Evolutionary conservation across 2,113 vertebrate species (phyloP), one percentile per base, ranked within the genome.

Genomic region (Sebastes schlegelii): DNA sequence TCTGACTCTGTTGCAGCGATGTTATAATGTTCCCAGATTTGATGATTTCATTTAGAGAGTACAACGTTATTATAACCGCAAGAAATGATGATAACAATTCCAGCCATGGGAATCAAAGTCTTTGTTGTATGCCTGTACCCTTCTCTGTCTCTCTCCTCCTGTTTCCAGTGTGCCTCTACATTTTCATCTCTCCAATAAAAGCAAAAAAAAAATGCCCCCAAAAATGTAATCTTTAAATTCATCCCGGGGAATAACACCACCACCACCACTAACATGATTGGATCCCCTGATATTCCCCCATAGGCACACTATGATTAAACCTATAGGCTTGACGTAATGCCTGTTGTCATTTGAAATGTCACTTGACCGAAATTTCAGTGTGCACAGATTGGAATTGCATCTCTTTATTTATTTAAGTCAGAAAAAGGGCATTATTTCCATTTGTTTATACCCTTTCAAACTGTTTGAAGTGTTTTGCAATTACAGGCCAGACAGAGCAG

Each of bases 401-500:
- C 14, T 72, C 34, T 71, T 80, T 82, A 84, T 86, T 86, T 80
- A 52, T 87, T 81, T 71, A 76, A 72, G 57, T 74, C 9, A 48
- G 19, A 72, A 77, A 85, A 74, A 34, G 12, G 23, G 63, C 52
- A 81, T 84, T 71, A 74, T 83, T 89, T 90, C 60, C 72, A 85
- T 87, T 90, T 86, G 80, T 88, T 91, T 86, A 77, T 82, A 76
- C 34, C 65, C 69, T 90, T 89, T 89, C 83, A 89, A 78, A 87
- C 83, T 61, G 71, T 85, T 85, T 89, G 78, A 90, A 86, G 75
- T 88, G 85, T 80, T 90, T 90, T 69, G 89, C 86, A 92, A 90
- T 93, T 91, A 90, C 74, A 91, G 88, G 77, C 87, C 86, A 82
- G 84, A 81, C 84, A 74, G 88, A 81, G 80, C 87, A 87, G 91